phyloP scores from a whole-genome alignment of 2,888 invertebrate genomes.

The Caenorhabditis drosophilae region DNA sequence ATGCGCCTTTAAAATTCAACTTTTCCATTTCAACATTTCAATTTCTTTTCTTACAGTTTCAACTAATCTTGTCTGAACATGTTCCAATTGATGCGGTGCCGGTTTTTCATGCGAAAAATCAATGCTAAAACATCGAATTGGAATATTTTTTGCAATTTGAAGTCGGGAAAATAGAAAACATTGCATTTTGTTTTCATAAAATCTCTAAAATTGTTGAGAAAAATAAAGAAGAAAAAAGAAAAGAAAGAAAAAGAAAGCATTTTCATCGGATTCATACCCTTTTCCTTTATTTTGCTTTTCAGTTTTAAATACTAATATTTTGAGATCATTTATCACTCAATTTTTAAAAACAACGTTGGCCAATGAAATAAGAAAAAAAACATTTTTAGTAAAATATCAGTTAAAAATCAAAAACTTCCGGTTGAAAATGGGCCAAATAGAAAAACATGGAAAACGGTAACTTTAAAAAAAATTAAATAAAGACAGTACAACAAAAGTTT shows the following conservation, averaged over 20 bases:
- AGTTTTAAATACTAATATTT: no score
- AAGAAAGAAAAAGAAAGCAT: no score
- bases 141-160: neutral
- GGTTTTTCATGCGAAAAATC: slow-evolving; percentile 54
- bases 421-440: no score
- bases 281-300: neutral
- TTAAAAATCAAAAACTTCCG: neutral
- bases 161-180: slow-evolving; percentile 12
- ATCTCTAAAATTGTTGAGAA: neutral
- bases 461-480: no score
- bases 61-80: slow-evolving; percentile 55
- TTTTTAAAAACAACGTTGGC: no score
- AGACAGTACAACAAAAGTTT: no score
- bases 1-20: slow-evolving; percentile 50
- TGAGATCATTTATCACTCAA: no score
- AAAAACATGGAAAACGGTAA: no score
- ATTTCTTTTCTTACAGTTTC: slow-evolving; percentile 44
- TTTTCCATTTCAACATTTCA: neutral
- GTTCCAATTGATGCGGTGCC: slow-evolving; percentile 62
- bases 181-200: no score
- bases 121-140: slow-evolving; percentile 25
- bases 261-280: neutral
- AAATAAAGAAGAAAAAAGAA: neutral
- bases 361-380: no score
- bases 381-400: no score